Evolutionary conservation across 1,140 invertebrate genomes (phyloP), one percentile per base, ranked within the genome.

Genomic region (Temnothorax nylanderi): DNA sequence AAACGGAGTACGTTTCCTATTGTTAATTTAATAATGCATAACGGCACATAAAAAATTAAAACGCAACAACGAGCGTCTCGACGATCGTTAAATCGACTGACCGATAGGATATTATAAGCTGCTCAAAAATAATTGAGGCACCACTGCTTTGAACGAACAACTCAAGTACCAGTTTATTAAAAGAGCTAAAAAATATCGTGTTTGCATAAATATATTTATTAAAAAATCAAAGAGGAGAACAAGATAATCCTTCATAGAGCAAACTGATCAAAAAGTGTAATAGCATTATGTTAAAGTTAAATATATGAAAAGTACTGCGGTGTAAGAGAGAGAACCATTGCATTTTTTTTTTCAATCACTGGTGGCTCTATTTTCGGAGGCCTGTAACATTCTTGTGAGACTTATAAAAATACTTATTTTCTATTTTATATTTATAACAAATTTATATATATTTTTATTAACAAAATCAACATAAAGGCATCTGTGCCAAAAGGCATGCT

Each of bases 21-120:
- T 60, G 32, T 60, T 60, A 60, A 82, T 74, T 74, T 74, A 21
- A 47, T 74, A 82, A 84, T 60, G 80, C 67, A 58, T 82, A 82
- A 82, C 80, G 37, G 26, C 41, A 82, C 32, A 74, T 84, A 84
- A 74, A 84, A 84, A 74, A 75, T 84, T 84, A 84, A 84, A 84
- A 84, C 69, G 54, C 69, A 32, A 49, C 67, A 32, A 82, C 32
- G 56, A 69, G 44, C 41, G 26, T 60, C 67, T 74, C 80, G 80
- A 74, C 69, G 56, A 74, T 49, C 67, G 26, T 47, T 37, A 69
- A 81, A 69, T 69, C 47, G 62, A 78, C 21, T 2, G 8, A 37
- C 18, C 16, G 16, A n/a, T 47, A 37, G 37, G n/a, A 67, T 47
- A 60, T 84, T 34, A 47, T 37, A 72, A 6, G 21, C 26, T 64